Evolutionary conservation across 2,888 invertebrate species (phyloP), one percentile per base, ranked within the genome.

Genomic region (Cheilosia pagana): DNA sequence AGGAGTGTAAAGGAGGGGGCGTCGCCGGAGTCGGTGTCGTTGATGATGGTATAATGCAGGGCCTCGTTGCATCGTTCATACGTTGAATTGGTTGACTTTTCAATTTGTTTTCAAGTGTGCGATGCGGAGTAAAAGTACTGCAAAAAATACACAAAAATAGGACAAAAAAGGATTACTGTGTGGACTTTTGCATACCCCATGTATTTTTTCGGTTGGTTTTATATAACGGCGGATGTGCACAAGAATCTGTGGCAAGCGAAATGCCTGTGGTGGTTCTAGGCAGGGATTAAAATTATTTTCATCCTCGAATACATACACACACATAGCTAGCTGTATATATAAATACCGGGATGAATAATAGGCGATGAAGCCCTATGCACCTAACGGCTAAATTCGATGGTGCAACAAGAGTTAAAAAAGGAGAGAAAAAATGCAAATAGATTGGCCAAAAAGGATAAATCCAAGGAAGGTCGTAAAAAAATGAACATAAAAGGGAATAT

Each of bases 61-160:
- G 68, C 62, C 57, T 60, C 59, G 65, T 71, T 85, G 71, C 85
- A 76, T 67, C 45, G 71, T 70, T 67, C 60, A 75, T 75, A 71
- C 75, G 79, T 75, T 75, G 79, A 85, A 85, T 85, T 85, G 85
- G 79, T 76, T 81, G 85, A 85, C 85, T 85, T 85, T 85, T 85
- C 85, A 85, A 85, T 85, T 85, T 85, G 85, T 85, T 83, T 74
- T 83, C 63, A 83, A 83, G 70, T 83, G 83, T 74, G 59, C 72
- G 43, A 67, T 53, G 68, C 59, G 21, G 63, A 72, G 41, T 10
- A 57, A 43, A 43, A 65, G 41, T 43, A 67, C 45, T 19, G 43
- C n/a, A 43, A 72, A 74, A 77, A 63, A 57, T 62, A 77, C 79
- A 19, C 16, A n/a, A 60, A 71, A 68, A 76, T 62, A 67, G 70